Conservation (phyloP, 2,797 vertebrate genomes). For the Diplodus puntazzo region DNA sequence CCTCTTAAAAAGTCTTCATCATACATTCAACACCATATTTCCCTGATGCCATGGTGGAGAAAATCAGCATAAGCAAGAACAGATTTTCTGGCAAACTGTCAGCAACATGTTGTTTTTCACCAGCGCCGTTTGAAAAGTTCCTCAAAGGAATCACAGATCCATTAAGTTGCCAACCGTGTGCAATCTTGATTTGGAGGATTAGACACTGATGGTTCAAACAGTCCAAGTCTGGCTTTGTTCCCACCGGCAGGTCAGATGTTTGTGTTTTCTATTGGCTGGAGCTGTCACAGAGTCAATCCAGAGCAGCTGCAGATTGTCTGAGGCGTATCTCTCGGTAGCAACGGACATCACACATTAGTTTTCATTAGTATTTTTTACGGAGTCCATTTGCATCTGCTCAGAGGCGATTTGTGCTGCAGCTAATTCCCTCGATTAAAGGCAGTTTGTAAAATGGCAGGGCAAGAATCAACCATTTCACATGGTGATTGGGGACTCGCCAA, state of each 20-base stretch:
- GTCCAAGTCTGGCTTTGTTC: constrained; percentile 21
- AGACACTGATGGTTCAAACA: background rate
- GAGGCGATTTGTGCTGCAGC: constrained; percentile 12
- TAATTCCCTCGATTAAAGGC: constrained; percentile 25
- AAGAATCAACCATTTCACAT: background rate
- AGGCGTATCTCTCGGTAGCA: constrained; percentile 15
- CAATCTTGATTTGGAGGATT: constrained; percentile 20
- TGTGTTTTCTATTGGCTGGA: constrained; percentile 28
- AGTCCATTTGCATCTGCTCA: constrained; percentile 42
- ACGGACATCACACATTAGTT: constrained; percentile 16
- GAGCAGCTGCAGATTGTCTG: constrained; percentile 44
- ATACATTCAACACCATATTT: background rate
- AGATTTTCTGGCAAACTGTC: background rate
- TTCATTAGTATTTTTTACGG: background rate
- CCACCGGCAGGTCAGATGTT: constrained; percentile 17
- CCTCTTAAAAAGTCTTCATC: background rate
- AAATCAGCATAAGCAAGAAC: background rate
- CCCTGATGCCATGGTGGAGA: background rate
- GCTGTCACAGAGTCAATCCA: constrained; percentile 16
- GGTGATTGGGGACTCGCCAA: background rate
- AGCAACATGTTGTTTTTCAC: background rate
- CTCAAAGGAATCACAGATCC: background rate
- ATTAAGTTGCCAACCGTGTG: constrained; percentile 12
- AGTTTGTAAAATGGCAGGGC: constrained; percentile 2
- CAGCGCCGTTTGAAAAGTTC: constrained; percentile 7